These are phyloP conservation scores for Myotis davidii DNA, from an alignment of 2,113 vertebrate species.

Conservation along the genomic window DNA sequence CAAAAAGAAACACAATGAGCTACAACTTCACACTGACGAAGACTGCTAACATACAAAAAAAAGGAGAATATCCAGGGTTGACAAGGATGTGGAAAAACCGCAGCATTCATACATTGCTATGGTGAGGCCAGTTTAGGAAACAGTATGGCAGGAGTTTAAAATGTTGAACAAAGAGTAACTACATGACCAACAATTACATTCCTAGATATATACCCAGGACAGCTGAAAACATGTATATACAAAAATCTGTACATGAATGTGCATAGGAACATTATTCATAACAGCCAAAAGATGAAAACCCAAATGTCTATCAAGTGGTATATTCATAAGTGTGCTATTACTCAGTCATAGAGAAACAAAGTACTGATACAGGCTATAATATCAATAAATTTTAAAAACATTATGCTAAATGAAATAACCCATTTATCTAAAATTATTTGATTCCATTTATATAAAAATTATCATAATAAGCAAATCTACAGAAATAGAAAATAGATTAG, in stretches of 20 bases:
- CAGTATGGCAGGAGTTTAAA: neutral
- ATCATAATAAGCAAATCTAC: neutral
- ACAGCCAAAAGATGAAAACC: neutral
- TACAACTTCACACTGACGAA: neutral
- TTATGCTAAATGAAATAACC: neutral
- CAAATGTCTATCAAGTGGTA: neutral
- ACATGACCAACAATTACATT: neutral
- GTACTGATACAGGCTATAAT: neutral
- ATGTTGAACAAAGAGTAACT: neutral
- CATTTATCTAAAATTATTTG: neutral
- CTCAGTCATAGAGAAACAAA: conserved; percentile 2
- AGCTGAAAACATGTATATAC: neutral
- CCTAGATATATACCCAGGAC: neutral
- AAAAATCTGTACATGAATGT: neutral
- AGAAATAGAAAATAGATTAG: conserved; percentile 21
- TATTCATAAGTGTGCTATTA: neutral
- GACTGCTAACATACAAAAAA: neutral
- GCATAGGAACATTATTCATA: neutral
- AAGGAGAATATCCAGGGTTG: neutral
- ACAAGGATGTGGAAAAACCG: neutral
- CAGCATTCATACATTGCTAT: neutral
- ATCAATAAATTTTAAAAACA: neutral
- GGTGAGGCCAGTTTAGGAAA: neutral
- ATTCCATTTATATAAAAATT: conserved; percentile 31
- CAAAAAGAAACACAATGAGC: neutral